Percentiles rank a stretch among this genome's conserved stretches.
These are phyloP conservation scores for Brachyopa scutellaris DNA, from an alignment of 2,888 invertebrate species.

Conservation along the genomic window DNA sequence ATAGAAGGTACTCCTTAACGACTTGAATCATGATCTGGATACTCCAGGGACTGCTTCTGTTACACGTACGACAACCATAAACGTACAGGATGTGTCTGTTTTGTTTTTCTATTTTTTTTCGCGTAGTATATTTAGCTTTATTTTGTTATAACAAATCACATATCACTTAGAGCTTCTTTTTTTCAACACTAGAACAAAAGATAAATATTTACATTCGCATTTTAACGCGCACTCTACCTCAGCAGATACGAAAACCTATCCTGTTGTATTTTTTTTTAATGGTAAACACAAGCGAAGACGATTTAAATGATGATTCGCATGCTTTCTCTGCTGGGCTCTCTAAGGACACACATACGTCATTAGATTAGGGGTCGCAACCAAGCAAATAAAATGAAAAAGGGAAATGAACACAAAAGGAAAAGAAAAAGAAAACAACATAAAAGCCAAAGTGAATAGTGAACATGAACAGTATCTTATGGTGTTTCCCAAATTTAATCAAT, in stretches of 20 bases:
- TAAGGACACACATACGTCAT: constrained; percentile 56
- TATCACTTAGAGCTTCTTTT: constrained; percentile 39
- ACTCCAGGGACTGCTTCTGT: not conserved
- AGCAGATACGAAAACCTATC: constrained; percentile 25
- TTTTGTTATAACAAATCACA: constrained; percentile 45
- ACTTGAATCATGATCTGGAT: constrained; percentile 29
- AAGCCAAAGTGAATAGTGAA: not conserved
- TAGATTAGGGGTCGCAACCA: constrained; percentile 4
- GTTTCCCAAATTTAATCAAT: constrained; percentile 60
- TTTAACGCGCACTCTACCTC: constrained; percentile 36
- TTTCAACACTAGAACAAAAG: constrained; percentile 11
- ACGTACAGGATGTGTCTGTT: constrained; percentile 11
- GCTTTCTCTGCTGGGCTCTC: constrained; percentile 22
- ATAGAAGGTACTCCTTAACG: constrained; percentile 21
- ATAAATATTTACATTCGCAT: constrained; percentile 65
- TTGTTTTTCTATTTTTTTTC: constrained; percentile 1
- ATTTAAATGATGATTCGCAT: constrained; percentile 18
- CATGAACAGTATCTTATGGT: constrained; percentile 22
- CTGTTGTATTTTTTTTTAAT: constrained; percentile 35
- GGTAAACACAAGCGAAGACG: constrained; percentile 25
- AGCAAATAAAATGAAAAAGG: not conserved
- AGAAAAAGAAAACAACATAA: not conserved
- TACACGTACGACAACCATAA: not conserved
- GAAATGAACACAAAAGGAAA: not conserved
- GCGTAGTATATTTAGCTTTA: constrained; percentile 17